Evolutionary conservation across 1,140 invertebrate species (phyloP).

Genomic region (Pseudomyrmex gracilis): DNA sequence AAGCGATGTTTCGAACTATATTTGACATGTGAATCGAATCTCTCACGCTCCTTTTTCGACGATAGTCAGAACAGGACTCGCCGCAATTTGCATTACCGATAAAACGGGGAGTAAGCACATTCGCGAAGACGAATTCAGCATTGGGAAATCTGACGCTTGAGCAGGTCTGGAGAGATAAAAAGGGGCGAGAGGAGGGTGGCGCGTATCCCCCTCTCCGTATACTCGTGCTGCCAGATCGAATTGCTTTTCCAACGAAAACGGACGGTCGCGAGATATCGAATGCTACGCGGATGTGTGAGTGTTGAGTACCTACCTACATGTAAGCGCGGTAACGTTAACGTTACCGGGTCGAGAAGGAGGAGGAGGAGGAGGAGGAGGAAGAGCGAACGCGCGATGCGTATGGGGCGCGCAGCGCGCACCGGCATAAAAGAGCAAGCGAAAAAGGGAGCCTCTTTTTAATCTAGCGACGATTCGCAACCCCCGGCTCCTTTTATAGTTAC

Average conservation of each 20-base stretch:
- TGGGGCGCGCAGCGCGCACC: conserved; percentile 73
- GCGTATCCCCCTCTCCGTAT: conserved; percentile 7
- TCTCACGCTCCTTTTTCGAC: background rate
- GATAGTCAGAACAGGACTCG: conserved; percentile 18
- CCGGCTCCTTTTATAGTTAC: conserved; percentile 84
- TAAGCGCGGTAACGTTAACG: conserved; percentile 55
- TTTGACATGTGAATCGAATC: conserved; percentile 8
- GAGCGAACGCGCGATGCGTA: conserved; percentile 67
- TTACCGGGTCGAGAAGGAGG: conserved; percentile 58
- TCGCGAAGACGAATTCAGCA: conserved; percentile 55
- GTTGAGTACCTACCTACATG: conserved; percentile 43
- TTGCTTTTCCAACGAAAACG: conserved; percentile 69
- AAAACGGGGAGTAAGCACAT: conserved; percentile 19
- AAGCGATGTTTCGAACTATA: background rate
- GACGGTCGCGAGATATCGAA: conserved; percentile 71
- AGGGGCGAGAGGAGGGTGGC: conserved; percentile 63
- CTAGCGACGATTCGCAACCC: conserved; percentile 85
- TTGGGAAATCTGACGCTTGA: conserved; percentile 56
- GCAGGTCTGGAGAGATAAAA: conserved; percentile 57
- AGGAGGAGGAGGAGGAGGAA: conserved; percentile 13
- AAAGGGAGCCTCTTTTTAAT: conserved; percentile 85
- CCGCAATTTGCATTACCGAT: conserved; percentile 52
- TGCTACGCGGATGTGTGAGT: conserved; percentile 37
- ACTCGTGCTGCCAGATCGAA: conserved; percentile 67
- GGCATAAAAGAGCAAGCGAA: conserved; percentile 85